Conservation (phyloP, 1,140 invertebrate species). For the Ephestia elutella region DNA sequence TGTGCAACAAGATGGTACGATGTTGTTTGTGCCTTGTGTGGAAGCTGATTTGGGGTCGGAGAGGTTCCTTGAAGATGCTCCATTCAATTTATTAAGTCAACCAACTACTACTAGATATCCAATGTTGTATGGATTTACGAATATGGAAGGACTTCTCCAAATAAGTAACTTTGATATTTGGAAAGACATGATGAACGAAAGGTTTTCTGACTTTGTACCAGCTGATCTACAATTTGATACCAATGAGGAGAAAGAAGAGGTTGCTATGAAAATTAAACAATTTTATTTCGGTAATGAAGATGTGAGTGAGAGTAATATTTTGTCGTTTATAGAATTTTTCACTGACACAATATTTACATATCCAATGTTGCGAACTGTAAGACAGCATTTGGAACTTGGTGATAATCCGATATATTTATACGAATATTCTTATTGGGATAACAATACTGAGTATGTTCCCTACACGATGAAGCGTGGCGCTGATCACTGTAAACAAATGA, state of each 20-base stretch:
- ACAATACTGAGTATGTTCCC: conserved; percentile 9
- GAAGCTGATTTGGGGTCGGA: conserved; percentile 27
- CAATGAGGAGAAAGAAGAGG: conserved; percentile 27
- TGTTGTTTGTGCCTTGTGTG: conserved; percentile 32
- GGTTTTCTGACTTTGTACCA: conserved; percentile 46
- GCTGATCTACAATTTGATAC: conserved; percentile 39
- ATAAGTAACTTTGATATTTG: conserved; percentile 24
- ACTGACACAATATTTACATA: conserved; percentile 39
- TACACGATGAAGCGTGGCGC: conserved; percentile 30
- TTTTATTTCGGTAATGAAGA: conserved; percentile 42
- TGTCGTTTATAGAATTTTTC: conserved; percentile 38
- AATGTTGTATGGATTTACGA: conserved; percentile 35
- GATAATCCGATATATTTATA: conserved; percentile 44
- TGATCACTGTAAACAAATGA: conserved; percentile 34
- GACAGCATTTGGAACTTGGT: conserved; percentile 34
- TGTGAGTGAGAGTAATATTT: conserved; percentile 27
- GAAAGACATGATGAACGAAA: conserved; percentile 44
- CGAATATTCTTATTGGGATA: conserved; percentile 36
- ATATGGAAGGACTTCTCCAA: conserved; percentile 37
- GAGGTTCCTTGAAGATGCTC: conserved; percentile 31
- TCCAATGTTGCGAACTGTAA: conserved; percentile 29
- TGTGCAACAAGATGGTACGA: conserved; percentile 17
- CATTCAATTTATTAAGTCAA: conserved; percentile 31
- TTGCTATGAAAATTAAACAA: conserved; percentile 32
- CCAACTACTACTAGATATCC: conserved; percentile 34